Evolutionary conservation across 2,888 invertebrate species (phyloP).

Genomic region (Dynastes grantii): DNA sequence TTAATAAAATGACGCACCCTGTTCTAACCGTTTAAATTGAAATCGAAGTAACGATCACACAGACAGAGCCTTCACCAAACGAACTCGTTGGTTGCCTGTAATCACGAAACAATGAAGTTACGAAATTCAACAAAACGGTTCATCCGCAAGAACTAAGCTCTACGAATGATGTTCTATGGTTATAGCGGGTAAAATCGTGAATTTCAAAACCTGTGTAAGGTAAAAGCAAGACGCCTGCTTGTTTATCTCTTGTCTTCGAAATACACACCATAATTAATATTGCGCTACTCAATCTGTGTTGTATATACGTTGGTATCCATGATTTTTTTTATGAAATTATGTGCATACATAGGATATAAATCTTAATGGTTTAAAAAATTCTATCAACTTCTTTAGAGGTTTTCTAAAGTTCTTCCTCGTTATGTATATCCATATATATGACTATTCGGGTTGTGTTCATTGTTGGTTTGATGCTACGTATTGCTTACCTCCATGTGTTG

Average conservation of each 20-base stretch:
- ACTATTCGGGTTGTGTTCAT: too few species aligned
- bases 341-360: too few species aligned
- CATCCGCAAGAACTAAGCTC: conserved; percentile 39
- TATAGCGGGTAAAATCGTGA: conserved; percentile 8
- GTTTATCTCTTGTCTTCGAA: neutral
- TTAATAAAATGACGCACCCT: conserved; percentile 47
- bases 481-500: too few species aligned
- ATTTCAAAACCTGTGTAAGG: conserved; percentile 16
- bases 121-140: conserved; percentile 53
- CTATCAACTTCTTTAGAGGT: too few species aligned
- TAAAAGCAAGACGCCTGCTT: neutral
- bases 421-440: too few species aligned
- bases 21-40: conserved; percentile 42
- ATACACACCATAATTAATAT: conserved; percentile 13
- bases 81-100: conserved; percentile 14
- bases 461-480: too few species aligned
- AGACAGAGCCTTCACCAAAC: neutral
- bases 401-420: too few species aligned
- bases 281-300: neutral
- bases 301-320: neutral
- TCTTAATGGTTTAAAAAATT: too few species aligned
- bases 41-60: conserved; percentile 50
- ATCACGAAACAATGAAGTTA: conserved; percentile 55
- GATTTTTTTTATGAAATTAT: too few species aligned
- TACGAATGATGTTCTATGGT: neutral